Base-by-base conservation (phyloP, 2,113 vertebrate genomes). In the Camelus bactrianus region DNA sequence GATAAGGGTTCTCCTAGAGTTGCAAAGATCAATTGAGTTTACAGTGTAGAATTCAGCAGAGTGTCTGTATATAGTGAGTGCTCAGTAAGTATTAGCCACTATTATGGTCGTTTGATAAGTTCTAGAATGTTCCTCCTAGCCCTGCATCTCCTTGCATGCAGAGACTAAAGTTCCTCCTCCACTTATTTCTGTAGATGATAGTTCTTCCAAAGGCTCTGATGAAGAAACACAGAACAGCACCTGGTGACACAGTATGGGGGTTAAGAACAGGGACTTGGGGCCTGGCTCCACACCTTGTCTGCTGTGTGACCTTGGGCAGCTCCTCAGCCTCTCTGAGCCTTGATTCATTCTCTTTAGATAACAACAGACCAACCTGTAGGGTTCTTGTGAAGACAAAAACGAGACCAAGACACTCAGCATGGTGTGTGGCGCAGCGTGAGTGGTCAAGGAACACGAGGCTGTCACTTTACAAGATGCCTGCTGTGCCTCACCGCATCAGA, bases 291-390 rank as follows among this genome's bases (percentile, higher is more conserved):
- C 3, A 12, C 56, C 6, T 12, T n/a, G 9, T 60, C 30, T 38
- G 58, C 56, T 89, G 50, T 52, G 85, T 70, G 89, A 20, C 6
- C 13, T 73, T 5, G 26, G 64, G 62, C 22, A 13, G 42, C n/a
- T 73, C 62, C 42, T 26, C 4, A 54, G 42, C 50, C 62, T 93
- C 67, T 93, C 92, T 80, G 85, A 69, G 60, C 32, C 54, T 79
- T 42, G 50, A 70, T 64, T 46, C 42, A 35, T 83, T 73, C 54
- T 58, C 22, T 82, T 94, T 72, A 48, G 38, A 32, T 89, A 42
- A 75, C 60, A 13, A n/a, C 12, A 62, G 88, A 52, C 1, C 28
- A 22, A 64, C 15, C 56, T 73, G 13, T 30, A 38, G 52, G 73
- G 38, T 50, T 81, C 87, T 38, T 20, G 16, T n/a, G 48, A 82